Base-by-base conservation (phyloP, 2,797 vertebrate species). In the Mastacembelus armatus region DNA sequence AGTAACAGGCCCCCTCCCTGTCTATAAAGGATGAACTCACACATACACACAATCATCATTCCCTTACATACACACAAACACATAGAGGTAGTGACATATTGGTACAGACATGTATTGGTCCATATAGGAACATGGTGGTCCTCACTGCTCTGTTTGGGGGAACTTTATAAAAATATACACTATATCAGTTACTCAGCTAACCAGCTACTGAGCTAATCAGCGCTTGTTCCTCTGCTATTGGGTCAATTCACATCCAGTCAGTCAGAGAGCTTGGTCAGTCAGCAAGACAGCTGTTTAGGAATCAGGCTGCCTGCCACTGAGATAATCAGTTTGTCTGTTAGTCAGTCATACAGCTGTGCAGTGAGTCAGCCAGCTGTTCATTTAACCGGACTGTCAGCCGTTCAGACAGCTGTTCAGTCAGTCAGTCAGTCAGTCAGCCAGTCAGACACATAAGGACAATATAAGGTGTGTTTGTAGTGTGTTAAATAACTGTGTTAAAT, bases 1-100 rank as follows among this genome's bases (percentile, higher is more conserved):
- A 79, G 85, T 85, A 89, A 84, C 76, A 85, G 68, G 44, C 81
- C 64, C 78, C 73, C 78, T 77, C 72, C 74, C 50, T 51, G 66
- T 55, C 40, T 55, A 50, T n/a, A 22, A 19, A 66, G 50, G 62
- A 79, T 78, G 59, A 77, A 71, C 71, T 67, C 70, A 72, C 59
- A 61, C 44, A 75, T 61, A 63, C 71, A 55, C 10, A 16, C 47
- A 26, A 43, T 30, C 45, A 43, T 30, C 45, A 61, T 57, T 54
- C 64, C 63, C 29, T 26, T 27, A 16, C 38, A 61, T 30, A 50
- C 11, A 44, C 8, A 39, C n/a, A 11, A 27, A 56, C 27, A 51
- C 39, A 58, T n/a, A 39, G 29, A 44, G 61, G 47, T 59, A 61
- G 35, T 32, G 5, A 36, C 50, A 48, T 50, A 43, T 18, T 24